phyloP scores from a whole-genome alignment of 2,797 vertebrate genomes.

The Macropus fuliginosus region DNA sequence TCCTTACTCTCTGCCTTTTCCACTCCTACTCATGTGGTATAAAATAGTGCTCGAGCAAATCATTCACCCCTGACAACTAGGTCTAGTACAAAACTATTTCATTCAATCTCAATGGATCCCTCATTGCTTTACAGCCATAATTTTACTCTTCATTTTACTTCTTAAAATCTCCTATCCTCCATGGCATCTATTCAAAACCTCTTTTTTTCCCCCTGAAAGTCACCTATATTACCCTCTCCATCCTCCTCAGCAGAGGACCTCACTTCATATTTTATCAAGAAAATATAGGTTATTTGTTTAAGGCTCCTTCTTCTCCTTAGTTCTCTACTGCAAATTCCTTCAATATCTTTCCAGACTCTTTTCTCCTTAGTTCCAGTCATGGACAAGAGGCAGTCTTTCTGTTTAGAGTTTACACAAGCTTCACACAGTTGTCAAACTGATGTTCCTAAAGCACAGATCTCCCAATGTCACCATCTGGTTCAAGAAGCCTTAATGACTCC shows the following conservation, averaged over 20 bases:
- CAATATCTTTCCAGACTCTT: neutral
- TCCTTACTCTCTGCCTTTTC: neutral
- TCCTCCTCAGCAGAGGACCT: neutral
- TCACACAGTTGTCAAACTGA: neutral
- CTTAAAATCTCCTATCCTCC: neutral
- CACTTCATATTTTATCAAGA: neutral
- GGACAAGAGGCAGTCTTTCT: neutral
- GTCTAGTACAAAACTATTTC: neutral
- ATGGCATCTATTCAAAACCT: neutral
- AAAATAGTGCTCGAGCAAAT: neutral
- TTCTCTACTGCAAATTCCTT: neutral
- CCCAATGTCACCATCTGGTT: neutral
- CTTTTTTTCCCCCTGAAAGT: neutral
- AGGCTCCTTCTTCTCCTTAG: neutral
- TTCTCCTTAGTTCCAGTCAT: neutral
- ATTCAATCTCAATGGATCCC: neutral
- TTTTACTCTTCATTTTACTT: neutral
- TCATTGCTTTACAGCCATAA: neutral
- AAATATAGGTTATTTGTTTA: neutral
- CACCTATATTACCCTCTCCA: neutral
- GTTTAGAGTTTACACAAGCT: neutral
- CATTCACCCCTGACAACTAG: neutral
- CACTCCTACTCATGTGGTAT: neutral
- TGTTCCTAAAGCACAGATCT: neutral
- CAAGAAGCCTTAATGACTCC: neutral